These are phyloP conservation scores for Benthosema pterotum DNA, from an alignment of 2,797 vertebrate genomes.

Conservation along the genomic window DNA sequence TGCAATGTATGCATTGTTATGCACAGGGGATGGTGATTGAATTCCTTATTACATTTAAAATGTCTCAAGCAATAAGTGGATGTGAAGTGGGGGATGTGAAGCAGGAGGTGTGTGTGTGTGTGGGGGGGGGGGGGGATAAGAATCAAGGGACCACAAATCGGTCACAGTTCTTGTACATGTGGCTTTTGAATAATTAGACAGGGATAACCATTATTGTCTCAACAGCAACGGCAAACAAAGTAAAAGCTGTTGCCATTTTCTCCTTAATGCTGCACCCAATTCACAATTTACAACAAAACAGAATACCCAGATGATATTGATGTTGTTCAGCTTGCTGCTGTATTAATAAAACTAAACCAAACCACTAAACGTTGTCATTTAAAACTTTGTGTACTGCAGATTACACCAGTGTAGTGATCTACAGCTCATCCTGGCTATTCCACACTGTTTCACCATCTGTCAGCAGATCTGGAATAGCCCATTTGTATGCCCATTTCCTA, in stretches of 20 bases:
- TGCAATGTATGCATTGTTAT: neutral
- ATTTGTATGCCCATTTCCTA: no score
- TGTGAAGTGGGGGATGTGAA: no score
- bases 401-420: no score
- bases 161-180: slow-evolving; percentile 39
- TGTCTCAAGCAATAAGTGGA: slow-evolving; percentile 25
- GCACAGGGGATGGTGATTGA: slow-evolving; percentile 10
- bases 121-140: no score
- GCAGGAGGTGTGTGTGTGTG: no score
- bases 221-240: slow-evolving; percentile 44
- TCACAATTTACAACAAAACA: neutral
- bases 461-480: no score
- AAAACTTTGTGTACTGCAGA: no score
- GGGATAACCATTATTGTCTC: slow-evolving; percentile 53
- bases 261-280: neutral
- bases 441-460: neutral
- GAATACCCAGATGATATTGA: no score
- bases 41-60: slow-evolving; percentile 42
- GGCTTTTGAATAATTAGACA: slow-evolving; percentile 63
- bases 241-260: neutral
- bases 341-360: no score
- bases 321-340: no score
- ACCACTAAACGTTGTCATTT: no score
- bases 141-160: slow-evolving; percentile 49
- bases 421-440: slow-evolving; percentile 54